Conservation (phyloP, 92 coral and sea anemone species). For the Pocillopora meandrina region DNA sequence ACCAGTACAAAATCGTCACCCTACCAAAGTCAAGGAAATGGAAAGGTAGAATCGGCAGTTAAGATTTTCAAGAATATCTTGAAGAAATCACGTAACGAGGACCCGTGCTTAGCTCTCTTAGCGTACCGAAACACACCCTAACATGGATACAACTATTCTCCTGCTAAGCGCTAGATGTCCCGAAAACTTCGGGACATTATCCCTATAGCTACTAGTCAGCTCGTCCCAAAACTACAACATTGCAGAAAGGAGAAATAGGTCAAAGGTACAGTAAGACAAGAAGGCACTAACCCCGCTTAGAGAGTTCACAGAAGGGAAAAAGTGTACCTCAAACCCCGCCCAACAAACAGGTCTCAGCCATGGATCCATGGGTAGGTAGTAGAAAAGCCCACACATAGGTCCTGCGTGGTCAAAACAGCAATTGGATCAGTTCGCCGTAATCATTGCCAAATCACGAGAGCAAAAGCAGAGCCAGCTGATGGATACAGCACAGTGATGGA, state of each 20-base stretch:
- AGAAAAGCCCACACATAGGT: constrained; percentile 5
- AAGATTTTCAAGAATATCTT: constrained; percentile 33
- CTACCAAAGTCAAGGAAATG: constrained; percentile 36
- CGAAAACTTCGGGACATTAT: constrained; percentile 42
- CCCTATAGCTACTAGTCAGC: constrained; percentile 32
- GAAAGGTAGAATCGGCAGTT: constrained; percentile 34
- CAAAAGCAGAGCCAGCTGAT: constrained; percentile 33
- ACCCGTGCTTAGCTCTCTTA: constrained; percentile 42
- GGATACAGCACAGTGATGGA: constrained; percentile 3
- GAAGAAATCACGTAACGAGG: constrained; percentile 47
- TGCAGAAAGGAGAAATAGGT: too few species aligned
- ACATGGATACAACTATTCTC: constrained; percentile 34
- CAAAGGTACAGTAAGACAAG: too few species aligned
- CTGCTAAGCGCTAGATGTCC: constrained; percentile 43
- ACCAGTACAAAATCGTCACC: constrained; percentile 27
- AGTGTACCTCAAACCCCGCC: constrained; percentile 49
- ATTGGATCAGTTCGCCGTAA: constrained; percentile 37
- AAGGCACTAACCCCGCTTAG: too few species aligned
- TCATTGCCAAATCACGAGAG: constrained; percentile 42
- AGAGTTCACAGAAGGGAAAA: constrained; percentile 5
- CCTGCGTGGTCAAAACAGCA: constrained; percentile 23
- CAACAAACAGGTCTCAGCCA: constrained; percentile 22
- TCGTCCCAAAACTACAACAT: constrained; percentile 7
- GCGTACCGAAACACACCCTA: constrained; percentile 36
- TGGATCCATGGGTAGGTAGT: constrained; percentile 32